These are phyloP conservation scores for Acleris holmiana DNA, from an alignment of 2,888 invertebrate species.

Conservation along the genomic window DNA sequence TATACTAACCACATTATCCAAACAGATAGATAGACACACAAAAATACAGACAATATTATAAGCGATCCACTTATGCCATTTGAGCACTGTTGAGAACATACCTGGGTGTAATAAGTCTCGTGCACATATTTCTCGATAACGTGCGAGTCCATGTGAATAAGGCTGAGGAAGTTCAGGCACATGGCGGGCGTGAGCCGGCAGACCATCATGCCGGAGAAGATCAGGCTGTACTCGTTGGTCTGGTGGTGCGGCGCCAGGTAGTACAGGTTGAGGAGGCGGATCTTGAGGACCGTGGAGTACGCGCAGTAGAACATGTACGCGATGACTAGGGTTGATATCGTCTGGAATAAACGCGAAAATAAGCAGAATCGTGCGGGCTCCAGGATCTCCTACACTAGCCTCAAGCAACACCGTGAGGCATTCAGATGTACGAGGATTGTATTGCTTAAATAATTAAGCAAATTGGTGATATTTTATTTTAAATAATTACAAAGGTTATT, in stretches of 20 bases:
- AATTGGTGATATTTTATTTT: no score
- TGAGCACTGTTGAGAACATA: no score
- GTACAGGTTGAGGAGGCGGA: conserved; percentile 97
- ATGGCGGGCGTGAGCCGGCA: conserved; percentile 98
- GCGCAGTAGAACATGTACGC: conserved; percentile 99
- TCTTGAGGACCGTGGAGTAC: conserved; percentile 98
- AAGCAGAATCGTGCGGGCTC: no score
- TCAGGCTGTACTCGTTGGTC: conserved; percentile 99
- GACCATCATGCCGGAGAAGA: conserved; percentile 99
- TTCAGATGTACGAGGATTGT: no score
- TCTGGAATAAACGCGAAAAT: conserved; percentile 78
- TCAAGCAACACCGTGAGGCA: no score
- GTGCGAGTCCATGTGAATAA: conserved; percentile 99
- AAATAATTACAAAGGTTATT: no score
- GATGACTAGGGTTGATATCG: conserved; percentile 95
- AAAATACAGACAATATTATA: no score
- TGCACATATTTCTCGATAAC: conserved; percentile 90
- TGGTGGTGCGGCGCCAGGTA: conserved; percentile 98
- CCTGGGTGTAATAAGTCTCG: conserved; percentile 98
- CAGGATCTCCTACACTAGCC: no score
- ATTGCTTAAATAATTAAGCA: no score
- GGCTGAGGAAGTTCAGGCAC: conserved; percentile 98
- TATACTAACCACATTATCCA: no score
- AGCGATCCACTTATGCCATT: no score
- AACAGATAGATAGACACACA: no score